These are phyloP conservation scores for Nomada goodeniana DNA, from an alignment of 2,888 invertebrate genomes.

Conservation along the genomic window DNA sequence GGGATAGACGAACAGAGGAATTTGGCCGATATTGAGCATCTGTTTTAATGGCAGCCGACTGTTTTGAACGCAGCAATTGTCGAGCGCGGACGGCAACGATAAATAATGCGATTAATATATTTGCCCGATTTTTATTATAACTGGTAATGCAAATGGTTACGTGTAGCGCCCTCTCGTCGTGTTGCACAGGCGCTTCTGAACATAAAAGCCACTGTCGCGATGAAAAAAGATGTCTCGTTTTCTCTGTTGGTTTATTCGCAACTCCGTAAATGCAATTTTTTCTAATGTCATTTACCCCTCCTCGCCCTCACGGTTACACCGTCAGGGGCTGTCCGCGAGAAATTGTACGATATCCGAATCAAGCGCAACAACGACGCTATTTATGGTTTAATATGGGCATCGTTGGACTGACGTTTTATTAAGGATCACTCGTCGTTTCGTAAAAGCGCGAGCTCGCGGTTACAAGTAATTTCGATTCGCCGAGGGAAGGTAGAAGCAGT, in stretches of 20 bases:
- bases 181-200: too few species aligned
- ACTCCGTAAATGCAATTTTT: background rate
- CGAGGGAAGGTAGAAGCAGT: background rate
- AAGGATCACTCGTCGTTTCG: constrained; percentile 9
- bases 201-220: too few species aligned
- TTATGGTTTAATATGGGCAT: constrained; percentile 14
- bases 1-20: too few species aligned
- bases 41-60: too few species aligned
- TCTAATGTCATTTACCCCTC: background rate
- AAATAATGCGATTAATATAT: too few species aligned
- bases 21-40: too few species aligned
- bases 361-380: constrained; percentile 16
- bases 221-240: background rate
- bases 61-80: too few species aligned
- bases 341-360: background rate
- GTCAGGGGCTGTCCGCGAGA: background rate
- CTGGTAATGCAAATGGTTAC: too few species aligned
- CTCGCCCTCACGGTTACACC: background rate
- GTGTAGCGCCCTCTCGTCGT: too few species aligned
- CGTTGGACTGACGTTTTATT: constrained; percentile 37
- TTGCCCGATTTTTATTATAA: too few species aligned
- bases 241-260: background rate
- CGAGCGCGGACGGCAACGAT: too few species aligned
- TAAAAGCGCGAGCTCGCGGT: background rate
- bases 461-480: constrained; percentile 43